Base-by-base conservation (phyloP, 2,888 invertebrate genomes). In the Belgica antarctica region DNA sequence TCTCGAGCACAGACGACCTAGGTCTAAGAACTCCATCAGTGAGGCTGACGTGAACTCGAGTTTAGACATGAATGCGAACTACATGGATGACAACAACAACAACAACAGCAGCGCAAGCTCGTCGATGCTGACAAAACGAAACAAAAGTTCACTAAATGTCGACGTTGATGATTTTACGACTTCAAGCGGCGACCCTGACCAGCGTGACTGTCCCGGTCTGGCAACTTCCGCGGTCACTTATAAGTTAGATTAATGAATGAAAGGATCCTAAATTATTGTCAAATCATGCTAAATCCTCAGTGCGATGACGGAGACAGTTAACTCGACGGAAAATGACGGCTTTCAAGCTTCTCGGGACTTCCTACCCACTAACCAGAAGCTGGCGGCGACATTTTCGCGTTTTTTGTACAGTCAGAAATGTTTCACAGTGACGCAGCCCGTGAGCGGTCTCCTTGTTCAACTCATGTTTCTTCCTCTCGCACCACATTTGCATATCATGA, bases 1-100 rank as follows among this genome's bases (percentile, higher is more conserved):
- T 28, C 36, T 71, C 22, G 24, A 34, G 17, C 34, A 62, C n/a
- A 12, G 12, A 31, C 12, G 5, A 10, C 28, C 17, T 19, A 71
- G 73, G 25, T 71, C 71, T 24, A 73, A 68, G 73, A 74, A 46
- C 72, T 73, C 41, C 72, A 73, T 24, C 5, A n/a, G 15, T 7
- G 8, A 25, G 7, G 62, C 27, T 8, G 27, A 22, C 19, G 28
- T 10, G 0, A 12, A 15, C 1, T 61, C 7, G 17, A n/a, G n/a
- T n/a, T n/a, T n/a, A n/a, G 70, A 70, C n/a, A 36, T 57, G 12
- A 59, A 70, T 61, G 5, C 17, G 4, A 70, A 70, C 28, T 61
- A 41, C 28, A 15, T 47, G 15, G 70, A 61, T 41, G 4, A n/a
- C 12, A 52, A 31, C 17, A 70, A 15, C 17, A 62, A 70, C 61